Percentiles rank a stretch among this genome's conserved stretches.
Evolutionary conservation across 2,888 invertebrate species (phyloP).

Genomic region (Laspeyria flexula): DNA sequence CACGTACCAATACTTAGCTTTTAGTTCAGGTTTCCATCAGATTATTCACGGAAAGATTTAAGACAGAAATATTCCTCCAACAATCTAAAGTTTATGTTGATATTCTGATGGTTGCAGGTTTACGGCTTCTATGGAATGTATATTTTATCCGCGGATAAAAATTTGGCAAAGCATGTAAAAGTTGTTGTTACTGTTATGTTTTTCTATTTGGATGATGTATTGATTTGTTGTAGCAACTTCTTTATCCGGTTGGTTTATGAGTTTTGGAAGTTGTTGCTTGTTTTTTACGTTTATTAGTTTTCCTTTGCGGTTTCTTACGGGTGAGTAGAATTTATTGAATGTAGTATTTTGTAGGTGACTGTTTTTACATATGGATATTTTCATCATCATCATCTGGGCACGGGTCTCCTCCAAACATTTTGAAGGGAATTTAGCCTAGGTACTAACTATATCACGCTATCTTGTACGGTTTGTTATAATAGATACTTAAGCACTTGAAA

Average conservation of each 20-base stretch:
- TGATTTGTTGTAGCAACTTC: not conserved
- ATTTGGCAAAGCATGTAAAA: not conserved
- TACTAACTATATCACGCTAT: no score
- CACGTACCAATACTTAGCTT: not conserved
- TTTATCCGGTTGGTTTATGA: not conserved
- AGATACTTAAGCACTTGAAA: no score
- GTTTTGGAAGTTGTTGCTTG: not conserved
- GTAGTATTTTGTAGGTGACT: not conserved
- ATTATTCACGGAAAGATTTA: conserved; percentile 9
- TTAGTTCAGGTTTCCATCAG: not conserved
- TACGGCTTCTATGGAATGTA: not conserved
- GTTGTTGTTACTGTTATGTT: not conserved
- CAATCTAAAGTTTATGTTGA: not conserved
- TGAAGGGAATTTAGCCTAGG: no score
- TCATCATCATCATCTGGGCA: no score
- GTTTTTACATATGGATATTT: no score
- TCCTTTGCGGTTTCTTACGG: not conserved
- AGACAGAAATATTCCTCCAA: conserved; percentile 6
- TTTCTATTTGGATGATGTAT: not conserved
- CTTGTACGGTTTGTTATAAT: no score
- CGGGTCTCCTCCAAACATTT: not conserved
- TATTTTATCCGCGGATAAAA: not conserved
- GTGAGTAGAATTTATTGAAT: not conserved
- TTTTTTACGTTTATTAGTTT: not conserved
- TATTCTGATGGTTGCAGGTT: not conserved